Percentiles rank a stretch among this genome's conserved stretches.
phyloP scores from a whole-genome alignment of 92 coral and sea anemone genomes.

The Palythoa caribaeorum region DNA sequence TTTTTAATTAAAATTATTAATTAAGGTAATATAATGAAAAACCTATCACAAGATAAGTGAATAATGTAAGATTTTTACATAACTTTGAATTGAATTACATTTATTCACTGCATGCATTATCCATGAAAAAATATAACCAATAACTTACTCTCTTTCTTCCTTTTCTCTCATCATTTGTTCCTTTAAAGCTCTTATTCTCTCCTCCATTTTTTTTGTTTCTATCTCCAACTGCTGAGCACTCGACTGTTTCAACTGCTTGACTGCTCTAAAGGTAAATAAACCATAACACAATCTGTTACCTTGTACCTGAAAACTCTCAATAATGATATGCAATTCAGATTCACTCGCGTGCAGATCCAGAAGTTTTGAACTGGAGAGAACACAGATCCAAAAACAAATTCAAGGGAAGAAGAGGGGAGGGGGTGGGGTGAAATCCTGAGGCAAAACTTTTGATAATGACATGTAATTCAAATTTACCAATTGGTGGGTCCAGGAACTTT shows the following conservation, averaged over 20 bases:
- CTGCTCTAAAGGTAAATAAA: conserved; percentile 69
- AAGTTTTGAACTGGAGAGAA: too few relatives aligned
- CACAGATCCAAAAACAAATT: too few relatives aligned
- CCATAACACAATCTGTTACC: neutral
- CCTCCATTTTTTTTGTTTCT: conserved; percentile 97
- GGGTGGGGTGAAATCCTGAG: too few relatives aligned
- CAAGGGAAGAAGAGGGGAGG: too few relatives aligned
- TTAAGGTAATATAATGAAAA: neutral
- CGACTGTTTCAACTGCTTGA: conserved; percentile 82
- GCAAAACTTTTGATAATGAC: too few relatives aligned
- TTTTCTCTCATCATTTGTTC: conserved; percentile 94
- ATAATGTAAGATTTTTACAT: too few relatives aligned
- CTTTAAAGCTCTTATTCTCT: conserved; percentile 91
- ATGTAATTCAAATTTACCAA: too few relatives aligned
- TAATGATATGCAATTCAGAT: too few relatives aligned
- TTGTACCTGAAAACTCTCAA: too few relatives aligned
- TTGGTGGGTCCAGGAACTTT: too few relatives aligned
- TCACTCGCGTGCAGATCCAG: too few relatives aligned
- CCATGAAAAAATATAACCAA: neutral
- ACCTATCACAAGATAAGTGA: neutral
- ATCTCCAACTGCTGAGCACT: conserved; percentile 91
- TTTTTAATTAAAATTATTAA: too few relatives aligned
- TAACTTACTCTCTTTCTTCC: conserved; percentile 92
- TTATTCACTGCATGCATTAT: neutral
- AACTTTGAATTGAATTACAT: neutral